Base-by-base conservation (phyloP, 2,113 vertebrate genomes). In the Lethenteron reissneri region DNA sequence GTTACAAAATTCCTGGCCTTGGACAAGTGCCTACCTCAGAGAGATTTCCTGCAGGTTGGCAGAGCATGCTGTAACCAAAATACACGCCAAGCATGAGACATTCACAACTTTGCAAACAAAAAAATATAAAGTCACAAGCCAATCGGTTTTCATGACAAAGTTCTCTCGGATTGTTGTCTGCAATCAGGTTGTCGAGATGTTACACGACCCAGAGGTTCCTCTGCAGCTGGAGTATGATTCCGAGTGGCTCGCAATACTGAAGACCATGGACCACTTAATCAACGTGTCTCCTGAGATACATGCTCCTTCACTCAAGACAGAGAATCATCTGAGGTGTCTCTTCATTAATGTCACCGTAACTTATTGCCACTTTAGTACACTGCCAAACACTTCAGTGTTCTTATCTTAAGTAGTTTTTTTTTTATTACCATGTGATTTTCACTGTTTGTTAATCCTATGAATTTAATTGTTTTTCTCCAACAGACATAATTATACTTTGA, bases 1-100 rank as follows among this genome's bases (percentile, higher is more conserved):
- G 84, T 83, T 72, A 99, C 94, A 2, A 97, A 86, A 73, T 99
- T 99, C 81, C 82, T 99, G 76, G 92, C 94, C 58, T 82, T 99
- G 81, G 94, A 99, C 80, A 99, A 99, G 77, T 99, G 94, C 74
- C 79, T 99, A 69, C 94, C 94, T 1, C 81, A 87, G 70, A 82
- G 94, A 79, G 89, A 99, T 70, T 97, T 99, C 74, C 79, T 99
- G 74, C 94, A 97, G 90, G 94, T 96, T 41, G 41, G 41, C 41
- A 41, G 41, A 41, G 41, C 41, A 41, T 41, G 41, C 5, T 41
- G 41, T 41, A 41, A 41, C 41, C 41, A 41, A 41, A 41, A 41
- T 41, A 41, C 41, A 41, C 41, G 41, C 41, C 41, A 41, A 1
- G 41, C 41, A 41, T 41, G 41, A 41, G 41, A 7, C 41, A 41